Conservation (phyloP, 2,113 vertebrate species). For the Myiagra hebetior region DNA sequence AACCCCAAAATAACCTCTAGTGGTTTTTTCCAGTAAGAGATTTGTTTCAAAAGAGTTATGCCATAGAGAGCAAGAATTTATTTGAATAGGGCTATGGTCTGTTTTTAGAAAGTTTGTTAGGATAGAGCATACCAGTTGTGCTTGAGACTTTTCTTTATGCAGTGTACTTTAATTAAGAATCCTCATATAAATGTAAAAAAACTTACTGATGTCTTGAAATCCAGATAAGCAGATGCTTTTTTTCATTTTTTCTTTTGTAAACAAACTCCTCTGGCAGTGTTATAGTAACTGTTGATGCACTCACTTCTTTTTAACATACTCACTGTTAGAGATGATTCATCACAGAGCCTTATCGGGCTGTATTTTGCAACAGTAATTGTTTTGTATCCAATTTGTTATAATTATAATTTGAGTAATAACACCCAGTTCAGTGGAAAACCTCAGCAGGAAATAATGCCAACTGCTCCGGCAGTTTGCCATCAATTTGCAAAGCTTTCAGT, state of each 20-base stretch:
- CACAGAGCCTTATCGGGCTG: background rate
- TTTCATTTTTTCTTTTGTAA: background rate
- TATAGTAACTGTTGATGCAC: background rate
- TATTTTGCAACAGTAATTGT: background rate
- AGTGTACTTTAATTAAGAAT: background rate
- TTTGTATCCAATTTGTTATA: background rate
- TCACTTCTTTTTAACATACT: background rate
- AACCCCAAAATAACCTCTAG: no score
- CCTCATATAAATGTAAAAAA: background rate
- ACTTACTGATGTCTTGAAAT: background rate
- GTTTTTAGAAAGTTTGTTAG: background rate
- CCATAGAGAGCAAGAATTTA: background rate
- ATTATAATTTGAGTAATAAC: background rate
- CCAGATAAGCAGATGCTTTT: background rate
- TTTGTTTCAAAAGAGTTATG: background rate
- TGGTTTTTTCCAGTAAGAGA: background rate
- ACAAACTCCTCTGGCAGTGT: background rate
- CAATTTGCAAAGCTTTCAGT: background rate
- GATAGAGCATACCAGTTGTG: background rate
- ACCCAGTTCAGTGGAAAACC: background rate
- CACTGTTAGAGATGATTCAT: background rate
- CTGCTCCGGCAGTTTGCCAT: background rate
- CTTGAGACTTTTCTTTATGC: background rate
- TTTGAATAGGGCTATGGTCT: background rate
- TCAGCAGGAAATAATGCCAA: background rate